Conservation (phyloP, 2,888 invertebrate genomes). For the Xylophagus ater region DNA sequence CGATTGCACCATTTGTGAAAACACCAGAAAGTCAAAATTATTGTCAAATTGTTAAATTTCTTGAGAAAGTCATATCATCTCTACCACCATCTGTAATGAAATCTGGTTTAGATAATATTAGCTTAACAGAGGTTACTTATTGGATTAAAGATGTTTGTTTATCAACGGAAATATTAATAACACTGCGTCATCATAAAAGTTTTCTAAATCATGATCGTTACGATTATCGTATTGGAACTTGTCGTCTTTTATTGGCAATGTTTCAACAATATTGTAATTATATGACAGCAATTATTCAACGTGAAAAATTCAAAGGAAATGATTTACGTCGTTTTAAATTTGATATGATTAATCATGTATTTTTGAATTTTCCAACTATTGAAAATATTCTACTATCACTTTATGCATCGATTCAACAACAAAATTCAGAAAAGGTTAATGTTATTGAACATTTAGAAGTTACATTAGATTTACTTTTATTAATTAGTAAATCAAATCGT, state of each 20-base stretch:
- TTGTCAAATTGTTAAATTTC: conserved; percentile 19
- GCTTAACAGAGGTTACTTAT: conserved; percentile 29
- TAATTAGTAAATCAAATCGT: conserved; percentile 33
- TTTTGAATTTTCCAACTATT: conserved; percentile 33
- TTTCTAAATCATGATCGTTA: conserved; percentile 21
- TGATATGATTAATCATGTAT: conserved; percentile 35
- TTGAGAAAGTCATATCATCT: conserved; percentile 26
- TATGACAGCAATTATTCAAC: conserved; percentile 25
- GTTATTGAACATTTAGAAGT: conserved; percentile 33
- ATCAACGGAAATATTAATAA: conserved; percentile 29
- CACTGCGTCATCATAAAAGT: conserved; percentile 22
- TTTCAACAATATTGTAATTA: conserved; percentile 37
- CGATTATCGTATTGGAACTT: conserved; percentile 30
- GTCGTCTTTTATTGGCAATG: conserved; percentile 37
- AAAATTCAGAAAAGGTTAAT: conserved; percentile 20
- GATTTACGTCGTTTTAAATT: conserved; percentile 34
- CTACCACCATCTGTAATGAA: conserved; percentile 17
- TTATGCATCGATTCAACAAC: conserved; percentile 23
- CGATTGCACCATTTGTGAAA: not conserved
- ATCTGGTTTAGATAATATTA: conserved; percentile 25
- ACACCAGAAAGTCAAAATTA: not conserved
- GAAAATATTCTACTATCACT: conserved; percentile 31
- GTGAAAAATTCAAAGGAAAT: conserved; percentile 29
- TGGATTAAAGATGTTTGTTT: conserved; percentile 34
- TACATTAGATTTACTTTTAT: conserved; percentile 32